phyloP scores from a whole-genome alignment of 1,140 invertebrate species.

The Belonocnema kinseyi region DNA sequence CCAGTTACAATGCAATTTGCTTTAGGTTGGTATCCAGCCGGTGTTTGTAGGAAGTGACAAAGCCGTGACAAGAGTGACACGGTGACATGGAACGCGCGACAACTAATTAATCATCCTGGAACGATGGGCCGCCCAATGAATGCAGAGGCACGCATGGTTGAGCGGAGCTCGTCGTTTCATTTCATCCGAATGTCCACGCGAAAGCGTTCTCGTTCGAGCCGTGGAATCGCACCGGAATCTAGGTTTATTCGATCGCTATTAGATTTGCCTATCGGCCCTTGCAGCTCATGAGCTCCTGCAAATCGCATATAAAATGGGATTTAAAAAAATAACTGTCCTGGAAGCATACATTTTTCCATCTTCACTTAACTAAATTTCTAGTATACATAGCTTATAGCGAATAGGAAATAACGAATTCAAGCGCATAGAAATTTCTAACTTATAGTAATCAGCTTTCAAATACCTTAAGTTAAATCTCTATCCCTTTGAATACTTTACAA shows the following conservation, averaged over 20 bases:
- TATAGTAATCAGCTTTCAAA: too few species aligned
- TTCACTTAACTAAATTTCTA: too few species aligned
- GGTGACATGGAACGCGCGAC: constrained; percentile 73
- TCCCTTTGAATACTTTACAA: too few species aligned
- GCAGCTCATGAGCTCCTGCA: not conserved
- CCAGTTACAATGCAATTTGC: constrained; percentile 76
- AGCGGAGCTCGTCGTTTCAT: constrained; percentile 53
- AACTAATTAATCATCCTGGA: constrained; percentile 76
- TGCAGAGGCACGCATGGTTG: constrained; percentile 61
- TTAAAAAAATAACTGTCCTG: too few species aligned
- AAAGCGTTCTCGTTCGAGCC: constrained; percentile 24
- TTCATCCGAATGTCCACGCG: constrained; percentile 51
- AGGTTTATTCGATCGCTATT: constrained; percentile 47
- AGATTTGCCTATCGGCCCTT: constrained; percentile 61
- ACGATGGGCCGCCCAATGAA: constrained; percentile 67
- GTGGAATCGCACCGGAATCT: constrained; percentile 37
- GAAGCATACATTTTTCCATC: too few species aligned
- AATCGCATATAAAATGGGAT: not conserved
- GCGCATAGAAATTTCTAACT: too few species aligned
- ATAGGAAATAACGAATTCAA: too few species aligned
- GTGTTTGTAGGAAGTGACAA: constrained; percentile 73
- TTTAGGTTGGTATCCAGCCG: constrained; percentile 56
- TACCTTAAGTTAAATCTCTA: too few species aligned
- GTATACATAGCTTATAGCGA: too few species aligned
- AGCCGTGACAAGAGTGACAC: constrained; percentile 75